Conservation (phyloP, 2,113 vertebrate species). For the Perca flavescens region DNA sequence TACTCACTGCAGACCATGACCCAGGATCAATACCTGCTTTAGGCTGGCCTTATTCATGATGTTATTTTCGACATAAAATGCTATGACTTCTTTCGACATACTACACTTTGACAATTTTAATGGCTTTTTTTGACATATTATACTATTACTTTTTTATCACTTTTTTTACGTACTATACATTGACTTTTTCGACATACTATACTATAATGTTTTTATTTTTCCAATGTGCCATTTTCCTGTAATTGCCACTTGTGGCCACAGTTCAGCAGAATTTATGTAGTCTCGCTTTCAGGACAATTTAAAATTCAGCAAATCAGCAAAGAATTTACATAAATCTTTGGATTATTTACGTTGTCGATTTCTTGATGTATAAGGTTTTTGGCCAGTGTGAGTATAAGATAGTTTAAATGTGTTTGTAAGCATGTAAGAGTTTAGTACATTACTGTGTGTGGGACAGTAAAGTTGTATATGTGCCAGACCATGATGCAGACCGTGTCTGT, state of each 20-base stretch:
- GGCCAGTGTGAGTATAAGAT: neutral
- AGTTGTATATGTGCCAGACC: neutral
- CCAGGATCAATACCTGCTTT: no score
- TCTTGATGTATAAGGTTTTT: neutral
- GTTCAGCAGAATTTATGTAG: neutral
- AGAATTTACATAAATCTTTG: neutral
- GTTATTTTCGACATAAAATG: no score
- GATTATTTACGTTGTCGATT: neutral
- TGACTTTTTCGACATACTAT: no score
- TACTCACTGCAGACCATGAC: no score
- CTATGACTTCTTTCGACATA: no score
- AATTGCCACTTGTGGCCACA: neutral
- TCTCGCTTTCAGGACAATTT: neutral
- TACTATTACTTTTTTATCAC: no score
- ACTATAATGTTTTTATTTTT: no score
- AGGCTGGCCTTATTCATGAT: no score
- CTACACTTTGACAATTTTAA: no score
- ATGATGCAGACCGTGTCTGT: neutral
- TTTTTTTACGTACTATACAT: no score
- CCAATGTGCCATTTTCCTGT: no score
- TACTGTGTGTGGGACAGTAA: neutral
- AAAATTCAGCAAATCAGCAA: neutral
- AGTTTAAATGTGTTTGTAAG: neutral
- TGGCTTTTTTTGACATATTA: no score
- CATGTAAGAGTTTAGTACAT: neutral